phyloP scores from a whole-genome alignment of 1,140 invertebrate genomes.

The Drosophila nebulosa region DNA sequence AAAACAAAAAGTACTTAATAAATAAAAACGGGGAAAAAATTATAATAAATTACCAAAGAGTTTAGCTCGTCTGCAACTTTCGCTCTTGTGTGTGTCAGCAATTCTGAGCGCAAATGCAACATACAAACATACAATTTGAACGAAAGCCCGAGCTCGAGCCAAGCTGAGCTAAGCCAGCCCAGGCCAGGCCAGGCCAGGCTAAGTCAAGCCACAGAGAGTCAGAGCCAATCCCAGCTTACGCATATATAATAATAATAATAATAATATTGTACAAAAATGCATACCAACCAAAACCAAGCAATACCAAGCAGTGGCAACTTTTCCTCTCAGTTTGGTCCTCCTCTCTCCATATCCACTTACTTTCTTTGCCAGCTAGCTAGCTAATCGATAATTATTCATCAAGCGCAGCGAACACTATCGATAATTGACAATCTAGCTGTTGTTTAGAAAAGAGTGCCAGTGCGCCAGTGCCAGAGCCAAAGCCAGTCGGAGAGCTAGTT shows the following conservation, averaged over 20 bases:
- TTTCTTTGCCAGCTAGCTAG: conserved; percentile 41
- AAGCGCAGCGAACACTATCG: conserved; percentile 63
- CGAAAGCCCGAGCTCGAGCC: too few species aligned
- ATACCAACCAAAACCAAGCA: conserved; percentile 11
- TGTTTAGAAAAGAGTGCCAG: conserved; percentile 1
- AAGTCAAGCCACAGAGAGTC: not conserved
- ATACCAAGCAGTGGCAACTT: conserved; percentile 32
- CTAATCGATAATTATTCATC: conserved; percentile 79
- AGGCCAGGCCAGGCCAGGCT: not conserved
- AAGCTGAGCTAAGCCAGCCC: too few species aligned
- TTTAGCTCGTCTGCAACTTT: conserved; percentile 32
- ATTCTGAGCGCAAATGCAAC: conserved; percentile 26
- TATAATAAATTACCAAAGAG: conserved; percentile 50
- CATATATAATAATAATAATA: conserved; percentile 52
- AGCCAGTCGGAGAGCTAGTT: not conserved
- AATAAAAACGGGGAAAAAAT: not conserved
- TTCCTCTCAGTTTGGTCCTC: conserved; percentile 37
- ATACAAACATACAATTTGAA: not conserved
- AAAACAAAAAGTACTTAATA: not conserved
- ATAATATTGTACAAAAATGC: conserved; percentile 48
- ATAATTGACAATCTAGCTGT: conserved; percentile 71
- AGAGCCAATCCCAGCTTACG: conserved; percentile 44
- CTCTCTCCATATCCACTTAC: not conserved
- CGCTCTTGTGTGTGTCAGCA: conserved; percentile 42
- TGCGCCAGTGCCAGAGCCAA: not conserved